Percentiles rank a stretch among this genome's conserved stretches.
Conservation (phyloP, 2,888 invertebrate species). For the Punctoribates punctum region DNA sequence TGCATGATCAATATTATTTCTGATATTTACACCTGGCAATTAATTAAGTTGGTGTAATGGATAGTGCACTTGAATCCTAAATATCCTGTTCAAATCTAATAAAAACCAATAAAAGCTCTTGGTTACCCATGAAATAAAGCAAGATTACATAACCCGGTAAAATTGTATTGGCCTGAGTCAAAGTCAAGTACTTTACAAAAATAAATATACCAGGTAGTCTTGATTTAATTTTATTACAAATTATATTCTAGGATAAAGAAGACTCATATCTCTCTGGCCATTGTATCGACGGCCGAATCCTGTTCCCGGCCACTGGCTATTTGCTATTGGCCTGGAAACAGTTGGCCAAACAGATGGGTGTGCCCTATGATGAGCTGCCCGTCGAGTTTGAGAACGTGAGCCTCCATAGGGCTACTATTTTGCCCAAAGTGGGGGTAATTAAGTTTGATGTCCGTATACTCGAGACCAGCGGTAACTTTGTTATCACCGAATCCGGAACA, state of each 20-base stretch:
- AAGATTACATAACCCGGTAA: too few species aligned
- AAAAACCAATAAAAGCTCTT: too few species aligned
- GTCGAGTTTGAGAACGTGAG: slow-evolving; percentile 39
- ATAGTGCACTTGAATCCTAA: too few species aligned
- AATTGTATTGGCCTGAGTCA: too few species aligned
- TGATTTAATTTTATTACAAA: too few species aligned
- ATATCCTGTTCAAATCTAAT: too few species aligned
- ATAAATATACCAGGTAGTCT: too few species aligned
- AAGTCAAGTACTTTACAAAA: too few species aligned
- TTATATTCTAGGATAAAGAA: slow-evolving; percentile 45
- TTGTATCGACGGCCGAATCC: slow-evolving; percentile 57
- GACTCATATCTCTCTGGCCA: slow-evolving; percentile 67
- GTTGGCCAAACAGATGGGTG: slow-evolving; percentile 54
- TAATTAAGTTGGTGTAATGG: too few species aligned
- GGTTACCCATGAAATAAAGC: too few species aligned
- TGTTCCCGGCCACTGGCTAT: slow-evolving; percentile 58
- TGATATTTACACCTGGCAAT: too few species aligned
- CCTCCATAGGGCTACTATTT: slow-evolving; percentile 31
- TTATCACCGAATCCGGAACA: slow-evolving; percentile 53
- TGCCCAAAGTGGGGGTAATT: slow-evolving; percentile 29
- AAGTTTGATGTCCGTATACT: slow-evolving; percentile 48
- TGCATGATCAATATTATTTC: too few species aligned
- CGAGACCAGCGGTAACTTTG: slow-evolving; percentile 54
- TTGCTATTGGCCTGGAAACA: slow-evolving; percentile 74
- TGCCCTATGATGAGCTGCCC: slow-evolving; percentile 11